Evolutionary conservation across 2,797 vertebrate genomes (phyloP), one percentile per base, ranked within the genome.

Genomic region (Bucorvus abyssinicus): DNA sequence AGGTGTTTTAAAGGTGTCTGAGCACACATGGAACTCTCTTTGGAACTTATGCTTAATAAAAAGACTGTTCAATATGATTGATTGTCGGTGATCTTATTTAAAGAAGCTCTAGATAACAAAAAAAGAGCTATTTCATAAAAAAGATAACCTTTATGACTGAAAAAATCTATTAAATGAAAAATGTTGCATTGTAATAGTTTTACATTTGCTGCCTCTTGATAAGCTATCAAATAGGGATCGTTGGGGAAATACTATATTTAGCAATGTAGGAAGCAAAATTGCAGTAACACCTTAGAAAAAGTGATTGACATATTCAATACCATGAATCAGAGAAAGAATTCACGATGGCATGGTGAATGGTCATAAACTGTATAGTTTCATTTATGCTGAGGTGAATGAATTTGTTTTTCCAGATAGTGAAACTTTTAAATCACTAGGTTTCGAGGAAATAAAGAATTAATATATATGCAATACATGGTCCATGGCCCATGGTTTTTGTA

Each of bases 41-140:
- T 60, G 88, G 82, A 60, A 42, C 84, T 90, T 69, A 64, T 80
- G 79, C 84, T 94, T 87, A 94, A 94, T 65, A 96, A 89, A 95
- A 96, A 91, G 85, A 21, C n/a, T 40, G 56, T 86, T 88, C 42
- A 53, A 79, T 70, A 95, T 40, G 76, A n/a, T 74, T 94, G 92
- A 96, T 89, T 44, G 5, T 89, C 80, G 56, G 84, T 61, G 49
- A 26, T 67, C 59, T 93, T 87, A 92, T 87, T 21, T 84, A 70
- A 56, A 83, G 59, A 91, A 90, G 76, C 24, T 95, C 49, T 75
- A 93, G 87, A 55, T 80, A 94, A 95, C 17, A 89, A 80, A 65
- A 65, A 73, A 84, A 80, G 38, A 76, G 38, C 36, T 38, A 63
- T 82, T 96, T 88, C 47, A 79, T 71, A 40, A 61, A 78, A 92